phyloP scores from a whole-genome alignment of 1,140 invertebrate genomes.

The Drosophila willistoni region DNA sequence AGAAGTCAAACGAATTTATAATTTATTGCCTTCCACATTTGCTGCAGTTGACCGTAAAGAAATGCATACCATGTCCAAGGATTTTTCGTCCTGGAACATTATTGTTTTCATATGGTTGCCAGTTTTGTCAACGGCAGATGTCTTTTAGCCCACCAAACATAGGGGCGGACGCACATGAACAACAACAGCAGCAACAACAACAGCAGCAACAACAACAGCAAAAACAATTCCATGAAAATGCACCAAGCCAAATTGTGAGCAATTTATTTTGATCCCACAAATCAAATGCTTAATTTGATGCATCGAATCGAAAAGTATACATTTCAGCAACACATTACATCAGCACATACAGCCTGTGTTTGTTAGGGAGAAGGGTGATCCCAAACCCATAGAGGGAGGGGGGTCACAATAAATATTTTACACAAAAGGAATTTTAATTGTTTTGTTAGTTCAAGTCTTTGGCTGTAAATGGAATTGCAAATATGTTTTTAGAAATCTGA shows the following conservation, averaged over 20 bases:
- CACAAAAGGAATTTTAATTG: conserved; percentile 7
- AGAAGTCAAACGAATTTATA: conserved; percentile 81
- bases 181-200: conserved; percentile 18
- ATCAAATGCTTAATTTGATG: conserved; percentile 58
- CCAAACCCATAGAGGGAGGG: not conserved
- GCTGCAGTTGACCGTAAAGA: conserved; percentile 73
- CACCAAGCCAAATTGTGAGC: conserved; percentile 49
- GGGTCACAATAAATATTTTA: not conserved
- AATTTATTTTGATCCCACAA: conserved; percentile 58
- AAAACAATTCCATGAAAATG: conserved; percentile 21
- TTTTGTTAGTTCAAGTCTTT: not conserved
- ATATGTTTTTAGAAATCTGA: too few relatives aligned
- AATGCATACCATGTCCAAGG: conserved; percentile 50
- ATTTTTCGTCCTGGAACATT: conserved; percentile 59
- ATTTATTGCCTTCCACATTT: conserved; percentile 72
- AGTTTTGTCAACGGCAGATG: conserved; percentile 68
- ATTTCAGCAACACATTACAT: conserved; percentile 7
- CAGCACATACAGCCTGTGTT: not conserved
- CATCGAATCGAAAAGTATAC: conserved; percentile 35
- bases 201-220: not conserved
- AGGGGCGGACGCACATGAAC: conserved; percentile 36
- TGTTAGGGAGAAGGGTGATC: not conserved
- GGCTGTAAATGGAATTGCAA: not conserved
- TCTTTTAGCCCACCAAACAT: conserved; percentile 48
- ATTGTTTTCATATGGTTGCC: conserved; percentile 77